Evolutionary conservation across 2,888 invertebrate species (phyloP), one percentile per base, ranked within the genome.

Genomic region (Heteropelma amictum): DNA sequence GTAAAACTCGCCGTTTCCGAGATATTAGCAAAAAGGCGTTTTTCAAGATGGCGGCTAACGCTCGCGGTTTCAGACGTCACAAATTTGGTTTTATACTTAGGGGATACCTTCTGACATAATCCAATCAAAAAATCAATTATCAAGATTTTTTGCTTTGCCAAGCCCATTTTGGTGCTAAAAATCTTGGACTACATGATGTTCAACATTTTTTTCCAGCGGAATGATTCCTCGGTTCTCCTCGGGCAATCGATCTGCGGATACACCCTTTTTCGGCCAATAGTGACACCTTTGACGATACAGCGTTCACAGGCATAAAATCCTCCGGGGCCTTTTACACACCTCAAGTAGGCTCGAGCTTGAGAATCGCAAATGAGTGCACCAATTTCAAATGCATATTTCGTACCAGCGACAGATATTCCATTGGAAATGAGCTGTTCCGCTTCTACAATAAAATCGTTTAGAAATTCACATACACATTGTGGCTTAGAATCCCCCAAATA

Each of bases 271-370:
- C 42, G 21, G 8, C 54, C 63, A 4, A 47, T 26, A 8, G 67
- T 54, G 8, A 53, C n/a, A n/a, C 77, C 70, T 40, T 49, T 54
- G 3, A 47, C 42, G 7, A 12, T 23, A 19, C 54, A 54, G 3
- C 65, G 28, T 42, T 65, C 70, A n/a, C 74, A 71, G 26, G 49
- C 64, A 49, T 65, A 51, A 42, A 71, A 79, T 2, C 58, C 71
- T 8, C 33, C 53, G 7, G 69, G 71, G 5, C 63, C 60, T 56
- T 79, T 77, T 33, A 54, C 60, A 10, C 54, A 67, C 40, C 73
- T 77, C 1, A 77, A 40, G 35, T 45, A 78, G 14, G 75, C 21
- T 40, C 78, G 38, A 19, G 78, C 79, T 17, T 72, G 74, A 5
- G 73, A 60, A 40, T 80, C 76, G 6, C 69, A 71, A 1, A 64